Percentiles rank a stretch among this genome's conserved stretches.
These are phyloP conservation scores for Erpetoichthys calabaricus DNA, from an alignment of 2,797 vertebrate genomes.

Conservation along the genomic window DNA sequence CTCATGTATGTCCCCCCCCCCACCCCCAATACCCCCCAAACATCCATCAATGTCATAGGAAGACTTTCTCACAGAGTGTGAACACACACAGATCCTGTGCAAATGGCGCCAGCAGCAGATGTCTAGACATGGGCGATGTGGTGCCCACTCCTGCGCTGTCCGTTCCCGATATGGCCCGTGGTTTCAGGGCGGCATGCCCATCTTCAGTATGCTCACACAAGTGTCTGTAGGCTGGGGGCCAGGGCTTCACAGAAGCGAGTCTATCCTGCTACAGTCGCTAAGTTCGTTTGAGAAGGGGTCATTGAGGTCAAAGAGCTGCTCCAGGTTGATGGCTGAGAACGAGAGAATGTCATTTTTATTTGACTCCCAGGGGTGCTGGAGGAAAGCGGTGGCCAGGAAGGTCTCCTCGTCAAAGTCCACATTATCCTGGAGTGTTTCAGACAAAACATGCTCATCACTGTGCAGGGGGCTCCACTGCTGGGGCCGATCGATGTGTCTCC, in stretches of 20 bases:
- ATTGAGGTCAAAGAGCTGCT: conserved; percentile 67
- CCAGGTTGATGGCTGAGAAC: conserved; percentile 48
- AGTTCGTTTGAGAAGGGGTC: conserved; percentile 50
- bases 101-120: no score
- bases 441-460: conserved; percentile 29
- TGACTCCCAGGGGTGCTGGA: conserved; percentile 78
- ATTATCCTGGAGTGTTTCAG: conserved; percentile 42
- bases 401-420: conserved; percentile 73
- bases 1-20: no score
- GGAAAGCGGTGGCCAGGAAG: conserved; percentile 73
- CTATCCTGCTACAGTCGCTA: conserved; percentile 50
- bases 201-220: no score
- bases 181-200: no score
- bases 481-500: conserved; percentile 42
- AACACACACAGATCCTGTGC: no score
- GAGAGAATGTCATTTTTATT: conserved; percentile 54
- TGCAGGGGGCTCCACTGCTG: conserved; percentile 39
- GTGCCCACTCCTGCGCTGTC: no score
- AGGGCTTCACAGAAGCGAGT: conserved; percentile 55
- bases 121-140: no score
- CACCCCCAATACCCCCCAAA: no score
- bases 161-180: no score
- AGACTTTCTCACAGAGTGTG: no score
- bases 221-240: no score
- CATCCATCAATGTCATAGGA: no score